A percentile compares a stretch with the other conserved stretches of the same genome.
Conservation (phyloP, 2,113 vertebrate species). For the Eretmochelys imbricata region DNA sequence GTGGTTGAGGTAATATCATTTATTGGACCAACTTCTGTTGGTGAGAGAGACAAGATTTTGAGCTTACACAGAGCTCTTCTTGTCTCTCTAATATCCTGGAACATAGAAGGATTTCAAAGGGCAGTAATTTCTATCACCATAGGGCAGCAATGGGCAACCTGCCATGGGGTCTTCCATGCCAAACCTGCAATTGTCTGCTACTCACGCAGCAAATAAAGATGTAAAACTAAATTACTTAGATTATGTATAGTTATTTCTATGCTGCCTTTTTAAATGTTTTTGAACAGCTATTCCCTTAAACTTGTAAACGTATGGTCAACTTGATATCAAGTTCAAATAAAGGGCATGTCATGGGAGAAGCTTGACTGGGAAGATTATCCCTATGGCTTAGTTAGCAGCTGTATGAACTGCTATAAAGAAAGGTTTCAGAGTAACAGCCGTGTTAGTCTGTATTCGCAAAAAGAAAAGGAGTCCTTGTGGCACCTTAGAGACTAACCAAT, state of each 20-base stretch:
- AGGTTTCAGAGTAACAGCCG: too few species aligned
- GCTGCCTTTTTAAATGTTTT: neutral
- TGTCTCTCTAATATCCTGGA: neutral
- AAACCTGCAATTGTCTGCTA: neutral
- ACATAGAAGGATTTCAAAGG: neutral
- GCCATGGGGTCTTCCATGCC: neutral
- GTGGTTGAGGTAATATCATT: neutral
- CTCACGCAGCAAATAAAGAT: neutral
- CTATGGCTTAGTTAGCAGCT: neutral
- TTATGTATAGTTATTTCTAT: neutral
- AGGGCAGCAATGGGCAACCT: neutral
- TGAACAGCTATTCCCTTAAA: neutral
- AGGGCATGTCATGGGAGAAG: neutral
- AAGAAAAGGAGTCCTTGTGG: too few species aligned
- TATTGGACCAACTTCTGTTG: neutral
- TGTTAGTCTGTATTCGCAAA: too few species aligned
- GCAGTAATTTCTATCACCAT: neutral
- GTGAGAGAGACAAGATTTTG: neutral
- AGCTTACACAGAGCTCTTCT: neutral
- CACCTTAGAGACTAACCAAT: too few species aligned
- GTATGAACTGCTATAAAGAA: neutral
- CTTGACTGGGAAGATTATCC: neutral
- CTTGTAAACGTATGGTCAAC: neutral
- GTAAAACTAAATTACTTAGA: neutral
- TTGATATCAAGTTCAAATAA: neutral